Evolutionary conservation across 2,888 invertebrate genomes (phyloP), one percentile per base, ranked within the genome.

Genomic region (Phyllotreta striolata): DNA sequence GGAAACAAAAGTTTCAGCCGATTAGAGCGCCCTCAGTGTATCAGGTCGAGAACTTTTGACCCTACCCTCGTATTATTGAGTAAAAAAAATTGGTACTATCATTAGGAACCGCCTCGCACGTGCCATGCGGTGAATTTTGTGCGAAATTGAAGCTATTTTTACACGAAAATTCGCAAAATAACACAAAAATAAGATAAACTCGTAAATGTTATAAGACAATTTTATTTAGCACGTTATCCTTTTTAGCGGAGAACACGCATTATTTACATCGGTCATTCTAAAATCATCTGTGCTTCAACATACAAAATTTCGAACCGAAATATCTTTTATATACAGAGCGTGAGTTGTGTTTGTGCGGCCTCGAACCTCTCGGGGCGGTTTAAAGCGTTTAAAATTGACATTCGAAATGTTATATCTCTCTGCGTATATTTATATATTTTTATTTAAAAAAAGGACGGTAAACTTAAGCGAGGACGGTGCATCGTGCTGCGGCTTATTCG

Each of bases 381-480:
- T 35, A 51, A 38, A 9, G 34, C 35, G 34, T 34, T 24, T 43
- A 44, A 13, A 41, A 41, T 41, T 41, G 9, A 10, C 10, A 41
- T 41, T 41, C 10, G 10, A 41, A 41, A 10, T 38, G 37, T 24
- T 24, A 24, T 24, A 24, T 24, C 24, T 24, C 24, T 24, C 24
- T 24, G 24, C 24, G 4, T 24, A 24, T 24, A 24, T 24, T 24
- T 56, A 56, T 62, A 52, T 52, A 43, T 41, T 68, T 62, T 54
- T 64, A 64, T 62, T 54, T 64, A 64, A 52, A 64, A 63, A 58
- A 41, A 72, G 72, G 73, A 73, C 73, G 72, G 73, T 60, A 43
- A 54, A 71, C 38, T 55, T 66, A 66, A 74, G 72, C 72, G 39
- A 68, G 74, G 72, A 74, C 72, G 73, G 74, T 74, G 72, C 70